Base-by-base conservation (phyloP, 2,113 vertebrate genomes). In the Circaetus gallicus region DNA sequence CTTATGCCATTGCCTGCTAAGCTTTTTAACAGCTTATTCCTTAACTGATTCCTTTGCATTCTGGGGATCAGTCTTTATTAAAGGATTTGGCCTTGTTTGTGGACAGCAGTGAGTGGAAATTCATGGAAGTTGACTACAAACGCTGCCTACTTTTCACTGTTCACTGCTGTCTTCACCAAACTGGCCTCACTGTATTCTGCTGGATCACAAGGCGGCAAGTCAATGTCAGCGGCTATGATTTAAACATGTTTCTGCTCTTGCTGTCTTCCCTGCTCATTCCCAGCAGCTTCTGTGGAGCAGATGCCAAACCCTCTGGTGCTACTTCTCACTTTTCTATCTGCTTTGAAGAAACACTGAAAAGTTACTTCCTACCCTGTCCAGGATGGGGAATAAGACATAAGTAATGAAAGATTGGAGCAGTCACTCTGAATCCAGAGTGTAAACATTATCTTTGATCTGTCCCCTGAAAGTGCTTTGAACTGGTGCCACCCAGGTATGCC, bases 1-100 rank as follows among this genome's bases (percentile, higher is more conserved):
- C 93, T 96, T 89, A 83, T 88, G 84, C 93, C 91, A 88, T 91
- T 1, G 8, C 82, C 66, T 82, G 86, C 84, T 97, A 93, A 97
- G 95, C 96, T 83, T 96, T 96, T 96, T 96, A 97, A 91, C 93
- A 94, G 95, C 87, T 97, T 95, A 95, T 91, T 91, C 86, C 85
- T 95, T 58, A 82, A 93, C 91, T 89, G 91, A 95, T 95, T 61
- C 87, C 42, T 80, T 66, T 95, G 84, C 96, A 83, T 95, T 94
- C 63, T 80, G 78, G 76, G 38, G 73, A 96, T 93, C 86, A 88
- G 93, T 55, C 72, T 86, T 78, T 79, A 3, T 77, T 91, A 93
- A 93, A 82, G 89, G 89, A 91, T 96, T 93, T 91, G 38, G 24
- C 71, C 66, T 88, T 94, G 29, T 76, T 93, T 91, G 66, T 95